Conservation (phyloP, 2,888 invertebrate genomes). For the Cantharis lateralis region DNA sequence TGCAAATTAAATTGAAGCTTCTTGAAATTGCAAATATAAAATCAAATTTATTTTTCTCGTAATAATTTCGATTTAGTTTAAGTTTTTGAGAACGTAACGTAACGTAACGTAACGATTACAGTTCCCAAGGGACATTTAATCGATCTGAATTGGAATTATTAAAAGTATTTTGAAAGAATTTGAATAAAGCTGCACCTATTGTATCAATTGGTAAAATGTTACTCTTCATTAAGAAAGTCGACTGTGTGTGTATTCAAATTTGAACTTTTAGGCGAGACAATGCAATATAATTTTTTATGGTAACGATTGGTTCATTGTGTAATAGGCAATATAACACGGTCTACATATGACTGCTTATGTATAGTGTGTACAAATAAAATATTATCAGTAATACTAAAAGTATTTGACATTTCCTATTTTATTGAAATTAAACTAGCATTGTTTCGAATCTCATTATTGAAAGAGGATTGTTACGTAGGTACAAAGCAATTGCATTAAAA, state of each 20-base stretch:
- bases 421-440: neutral
- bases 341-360: neutral
- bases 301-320: neutral
- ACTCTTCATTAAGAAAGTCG: neutral
- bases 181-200: neutral
- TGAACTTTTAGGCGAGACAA: neutral
- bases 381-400: neutral
- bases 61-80: neutral
- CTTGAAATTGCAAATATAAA: neutral
- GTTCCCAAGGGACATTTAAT: too few relatives aligned
- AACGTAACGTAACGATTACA: too few relatives aligned
- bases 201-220: neutral
- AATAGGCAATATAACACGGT: neutral
- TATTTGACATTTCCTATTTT: slow-evolving; percentile 5
- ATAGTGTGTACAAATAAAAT: neutral
- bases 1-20: neutral
- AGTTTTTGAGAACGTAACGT: too few relatives aligned
- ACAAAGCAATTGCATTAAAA: slow-evolving; percentile 22
- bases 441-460: slow-evolving; percentile 5
- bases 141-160: too few relatives aligned
- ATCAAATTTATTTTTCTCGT: neutral
- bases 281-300: neutral
- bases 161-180: neutral
- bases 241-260: neutral
- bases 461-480: slow-evolving; percentile 10